Base-by-base conservation (phyloP, 1,140 invertebrate species). In the Phymastichus coffea region DNA sequence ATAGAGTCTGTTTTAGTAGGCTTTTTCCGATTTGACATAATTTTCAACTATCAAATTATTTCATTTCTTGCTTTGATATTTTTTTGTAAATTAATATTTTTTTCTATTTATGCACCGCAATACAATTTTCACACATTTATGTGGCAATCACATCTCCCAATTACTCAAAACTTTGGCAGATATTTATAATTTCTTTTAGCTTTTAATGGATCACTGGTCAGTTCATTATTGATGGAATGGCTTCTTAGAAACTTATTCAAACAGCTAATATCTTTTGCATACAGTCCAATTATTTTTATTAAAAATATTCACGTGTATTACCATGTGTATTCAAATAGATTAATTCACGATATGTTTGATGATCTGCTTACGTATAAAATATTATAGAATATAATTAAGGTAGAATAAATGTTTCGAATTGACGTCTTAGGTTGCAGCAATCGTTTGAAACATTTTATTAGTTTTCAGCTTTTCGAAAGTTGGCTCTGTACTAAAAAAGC, bases 211-310 rank as follows among this genome's bases (percentile, higher is more conserved):
- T 43, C 37, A 61, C 3, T 51, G 51, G 22, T 51, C 49, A 55
- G 28, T 28, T 55, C 9, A 49, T 44, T 33, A 47, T 61, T 54
- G 54, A 61, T 41, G 30, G 52, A 61, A 49, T 61, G 46, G 52
- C 46, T 61, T 43, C 19, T 41, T 61, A 61, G 51, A 52, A 47
- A 41, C 35, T 38, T 43, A 6, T 43, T 28, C 23, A 40, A 55
- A 47, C 41, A 49, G 59, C 52, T 55, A 49, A 28, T 60, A 55
- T 48, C 46, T 53, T 48, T 7, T 60, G 49, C 43, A 60, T 40
- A 60, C 49, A 60, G 41, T 37, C 47, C 41, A 51, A 8, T 30
- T 48, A 25, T 26, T 40, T 9, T 52, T 25, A 19, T 17, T 25
- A 38, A 33, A 33, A 33, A 33, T 12, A 33, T 33, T 33, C n/a